A percentile compares a stretch with the other conserved stretches of the same genome.
phyloP scores from a whole-genome alignment of 1,140 invertebrate species.

The Ips nitidus region DNA sequence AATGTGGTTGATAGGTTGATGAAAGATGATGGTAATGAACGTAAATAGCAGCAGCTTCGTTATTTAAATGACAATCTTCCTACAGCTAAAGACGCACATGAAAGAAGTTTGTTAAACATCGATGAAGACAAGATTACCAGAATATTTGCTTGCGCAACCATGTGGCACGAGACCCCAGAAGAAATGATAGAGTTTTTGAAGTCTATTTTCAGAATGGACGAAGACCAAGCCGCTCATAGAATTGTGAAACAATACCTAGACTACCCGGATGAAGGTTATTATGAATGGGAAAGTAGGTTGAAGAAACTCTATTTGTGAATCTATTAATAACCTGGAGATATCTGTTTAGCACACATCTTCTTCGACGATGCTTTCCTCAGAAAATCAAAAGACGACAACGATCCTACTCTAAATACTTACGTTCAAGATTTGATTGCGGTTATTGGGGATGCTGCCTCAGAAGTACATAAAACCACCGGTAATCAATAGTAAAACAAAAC shows the following conservation, averaged over 20 bases:
- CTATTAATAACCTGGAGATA: background rate
- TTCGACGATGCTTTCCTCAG: conserved; percentile 87
- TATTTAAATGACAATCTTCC: too few species aligned
- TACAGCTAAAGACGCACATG: background rate
- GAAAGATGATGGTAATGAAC: conserved; percentile 16
- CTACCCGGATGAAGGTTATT: conserved; percentile 76
- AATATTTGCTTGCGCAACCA: conserved; percentile 87
- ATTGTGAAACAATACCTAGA: conserved; percentile 72
- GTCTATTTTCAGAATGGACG: conserved; percentile 74
- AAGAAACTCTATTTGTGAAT: background rate
- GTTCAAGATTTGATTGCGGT: conserved; percentile 75
- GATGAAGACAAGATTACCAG: conserved; percentile 65
- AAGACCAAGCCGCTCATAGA: conserved; percentile 77
- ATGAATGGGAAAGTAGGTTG: conserved; percentile 81
- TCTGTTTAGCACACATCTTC: conserved; percentile 77
- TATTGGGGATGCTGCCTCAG: conserved; percentile 74
- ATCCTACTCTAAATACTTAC: conserved; percentile 78
- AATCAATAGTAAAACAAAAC: background rate
- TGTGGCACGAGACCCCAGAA: conserved; percentile 88
- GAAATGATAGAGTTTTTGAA: conserved; percentile 80
- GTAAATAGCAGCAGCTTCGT: background rate
- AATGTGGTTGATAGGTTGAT: conserved; percentile 43
- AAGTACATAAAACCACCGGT: conserved; percentile 68
- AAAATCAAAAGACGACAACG: conserved; percentile 67
- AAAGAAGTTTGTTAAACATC: conserved; percentile 49